A percentile compares a stretch with the other conserved stretches of the same genome.
phyloP scores from a whole-genome alignment of 1,140 invertebrate species.

The Lepidurus packardi region DNA sequence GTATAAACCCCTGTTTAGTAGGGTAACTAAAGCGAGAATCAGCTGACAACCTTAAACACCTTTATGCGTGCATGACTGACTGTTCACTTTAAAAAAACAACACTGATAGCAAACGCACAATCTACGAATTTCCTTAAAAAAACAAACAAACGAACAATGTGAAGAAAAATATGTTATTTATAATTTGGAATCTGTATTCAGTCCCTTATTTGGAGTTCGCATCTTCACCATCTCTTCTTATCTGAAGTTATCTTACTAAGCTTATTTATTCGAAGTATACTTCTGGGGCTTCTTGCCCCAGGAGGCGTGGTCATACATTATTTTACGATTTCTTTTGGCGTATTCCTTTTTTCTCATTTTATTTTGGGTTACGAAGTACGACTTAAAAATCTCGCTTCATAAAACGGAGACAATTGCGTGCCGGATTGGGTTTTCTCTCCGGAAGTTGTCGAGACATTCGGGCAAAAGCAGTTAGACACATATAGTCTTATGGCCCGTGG shows the following conservation, averaged over 20 bases:
- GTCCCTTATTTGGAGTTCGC: too few species aligned
- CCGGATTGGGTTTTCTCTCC: not conserved
- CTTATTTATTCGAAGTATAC: too few species aligned
- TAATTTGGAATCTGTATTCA: too few species aligned
- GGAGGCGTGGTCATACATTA: too few species aligned
- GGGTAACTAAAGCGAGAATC: not conserved
- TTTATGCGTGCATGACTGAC: not conserved
- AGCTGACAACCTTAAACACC: not conserved
- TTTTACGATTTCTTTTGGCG: not conserved
- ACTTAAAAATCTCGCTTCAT: not conserved
- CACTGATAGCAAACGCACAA: too few species aligned
- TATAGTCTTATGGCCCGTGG: not conserved
- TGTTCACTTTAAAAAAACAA: too few species aligned
- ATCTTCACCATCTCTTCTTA: too few species aligned
- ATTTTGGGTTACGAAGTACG: not conserved
- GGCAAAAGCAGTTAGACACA: not conserved
- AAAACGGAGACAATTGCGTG: not conserved
- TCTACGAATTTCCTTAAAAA: too few species aligned
- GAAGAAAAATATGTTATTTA: too few species aligned
- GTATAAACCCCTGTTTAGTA: not conserved
- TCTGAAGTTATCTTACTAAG: too few species aligned
- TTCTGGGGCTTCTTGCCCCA: too few species aligned
- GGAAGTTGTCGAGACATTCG: not conserved
- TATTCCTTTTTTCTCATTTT: not conserved
- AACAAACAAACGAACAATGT: too few species aligned